A percentile compares a stretch with the other conserved stretches of the same genome.
Evolutionary conservation across 2,113 vertebrate species (phyloP).

Genomic region (Solea senegalensis): DNA sequence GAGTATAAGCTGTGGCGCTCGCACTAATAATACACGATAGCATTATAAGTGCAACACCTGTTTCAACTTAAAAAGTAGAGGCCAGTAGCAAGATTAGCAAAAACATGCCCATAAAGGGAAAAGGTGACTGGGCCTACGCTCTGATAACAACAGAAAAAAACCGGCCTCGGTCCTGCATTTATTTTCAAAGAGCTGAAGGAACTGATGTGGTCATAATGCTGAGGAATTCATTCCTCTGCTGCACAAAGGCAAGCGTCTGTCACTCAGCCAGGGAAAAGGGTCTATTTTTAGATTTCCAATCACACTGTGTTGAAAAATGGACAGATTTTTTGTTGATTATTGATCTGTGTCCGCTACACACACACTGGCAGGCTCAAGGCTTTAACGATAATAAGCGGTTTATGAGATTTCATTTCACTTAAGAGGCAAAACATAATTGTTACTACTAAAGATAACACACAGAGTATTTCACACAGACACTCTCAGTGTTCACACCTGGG

Average conservation of each 20-base stretch:
- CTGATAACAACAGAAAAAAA: conserved; percentile 71
- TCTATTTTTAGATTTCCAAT: conserved; percentile 64
- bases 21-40: conserved; percentile 67
- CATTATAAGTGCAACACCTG: conserved; percentile 75
- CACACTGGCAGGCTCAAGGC: conserved; percentile 21
- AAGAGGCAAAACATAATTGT: conserved; percentile 32
- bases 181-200: conserved; percentile 69
- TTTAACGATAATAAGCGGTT: conserved; percentile 37
- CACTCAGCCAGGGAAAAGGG: conserved; percentile 43
- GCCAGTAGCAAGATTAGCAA: conserved; percentile 79
- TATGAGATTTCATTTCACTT: conserved; percentile 35
- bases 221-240: conserved; percentile 67
- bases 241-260: conserved; percentile 43
- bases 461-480: conserved; percentile 46
- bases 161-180: conserved; percentile 38
- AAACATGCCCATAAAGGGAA: conserved; percentile 84
- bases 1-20: conserved; percentile 54
- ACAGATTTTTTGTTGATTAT: conserved; percentile 23
- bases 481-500: conserved; percentile 46
- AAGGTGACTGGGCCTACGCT: conserved; percentile 68
- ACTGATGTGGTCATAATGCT: conserved; percentile 70
- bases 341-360: background rate
- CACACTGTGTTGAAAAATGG: conserved; percentile 37
- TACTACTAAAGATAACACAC: conserved; percentile 14
- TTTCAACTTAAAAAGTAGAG: conserved; percentile 77